Percentiles rank a stretch among this genome's conserved stretches.
Conservation (phyloP, 2,113 vertebrate species). For the Salvelinus sp. region DNA sequence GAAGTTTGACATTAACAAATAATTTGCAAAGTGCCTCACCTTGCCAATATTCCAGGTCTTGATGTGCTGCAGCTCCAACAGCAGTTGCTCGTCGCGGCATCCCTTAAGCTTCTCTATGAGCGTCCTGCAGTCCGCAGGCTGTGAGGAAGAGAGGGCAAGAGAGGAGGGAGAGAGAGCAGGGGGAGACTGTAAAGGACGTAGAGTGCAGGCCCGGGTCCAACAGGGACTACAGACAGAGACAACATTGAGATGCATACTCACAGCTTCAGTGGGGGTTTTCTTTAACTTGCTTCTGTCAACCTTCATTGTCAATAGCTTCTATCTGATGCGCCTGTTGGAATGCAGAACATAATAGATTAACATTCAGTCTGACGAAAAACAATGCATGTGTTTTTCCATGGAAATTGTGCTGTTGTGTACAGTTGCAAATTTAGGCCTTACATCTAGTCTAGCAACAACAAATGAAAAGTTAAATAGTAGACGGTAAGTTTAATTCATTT, state of each 20-base stretch:
- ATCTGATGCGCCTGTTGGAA: slow-evolving; percentile 71
- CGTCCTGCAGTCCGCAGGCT: slow-evolving; percentile 94
- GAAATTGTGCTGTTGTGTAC: no score
- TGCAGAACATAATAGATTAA: slow-evolving; percentile 3
- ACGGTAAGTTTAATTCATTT: no score
- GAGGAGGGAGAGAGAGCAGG: neutral
- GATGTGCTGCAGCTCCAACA: slow-evolving; percentile 91
- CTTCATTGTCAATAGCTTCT: slow-evolving; percentile 87
- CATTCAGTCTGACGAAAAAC: neutral
- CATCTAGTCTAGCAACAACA: no score
- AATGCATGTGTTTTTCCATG: neutral
- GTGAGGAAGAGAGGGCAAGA: slow-evolving; percentile 19
- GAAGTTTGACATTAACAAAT: neutral
- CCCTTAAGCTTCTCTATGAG: slow-evolving; percentile 93
- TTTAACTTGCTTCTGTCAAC: slow-evolving; percentile 95
- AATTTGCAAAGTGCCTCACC: slow-evolving; percentile 63
- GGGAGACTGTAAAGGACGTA: slow-evolving; percentile 14
- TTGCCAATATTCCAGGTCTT: slow-evolving; percentile 98
- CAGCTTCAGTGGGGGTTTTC: slow-evolving; percentile 95
- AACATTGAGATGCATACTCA: slow-evolving; percentile 70
- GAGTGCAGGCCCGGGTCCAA: neutral
- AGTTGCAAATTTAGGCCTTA: no score
- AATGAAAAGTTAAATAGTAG: no score
- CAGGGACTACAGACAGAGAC: neutral
- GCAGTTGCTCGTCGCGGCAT: slow-evolving; percentile 90